Conservation (phyloP, 1,140 invertebrate species). For the Drosophila arawakana region DNA sequence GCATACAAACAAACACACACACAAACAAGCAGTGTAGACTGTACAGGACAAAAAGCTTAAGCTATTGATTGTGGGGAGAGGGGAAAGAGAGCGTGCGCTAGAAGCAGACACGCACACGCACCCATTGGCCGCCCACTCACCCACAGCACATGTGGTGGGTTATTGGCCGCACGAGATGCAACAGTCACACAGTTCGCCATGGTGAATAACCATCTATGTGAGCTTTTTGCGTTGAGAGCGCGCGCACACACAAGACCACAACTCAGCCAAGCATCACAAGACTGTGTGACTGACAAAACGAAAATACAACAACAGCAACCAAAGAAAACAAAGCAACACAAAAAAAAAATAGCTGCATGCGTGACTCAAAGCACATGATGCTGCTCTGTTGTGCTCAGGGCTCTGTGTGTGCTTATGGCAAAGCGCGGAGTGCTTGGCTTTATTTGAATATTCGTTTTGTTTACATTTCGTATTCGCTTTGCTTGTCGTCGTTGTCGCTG, state of each 20-base stretch:
- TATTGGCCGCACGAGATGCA: constrained; percentile 60
- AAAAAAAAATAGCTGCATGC: constrained; percentile 40
- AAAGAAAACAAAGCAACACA: background rate
- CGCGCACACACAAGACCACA: constrained; percentile 2
- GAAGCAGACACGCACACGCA: background rate
- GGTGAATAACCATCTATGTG: constrained; percentile 34
- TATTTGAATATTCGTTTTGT: constrained; percentile 41
- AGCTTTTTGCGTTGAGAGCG: constrained; percentile 21
- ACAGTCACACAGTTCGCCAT: constrained; percentile 39
- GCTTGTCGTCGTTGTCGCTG: constrained; percentile 1
- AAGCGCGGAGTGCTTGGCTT: constrained; percentile 8
- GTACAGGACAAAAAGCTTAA: constrained; percentile 32
- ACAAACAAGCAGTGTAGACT: constrained; percentile 3
- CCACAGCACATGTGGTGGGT: constrained; percentile 46
- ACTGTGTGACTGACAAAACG: constrained; percentile 8
- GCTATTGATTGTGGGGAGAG: constrained; percentile 28
- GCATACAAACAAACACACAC: constrained; percentile 1
- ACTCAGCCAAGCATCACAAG: constrained; percentile 44
- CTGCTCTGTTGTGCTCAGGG: constrained; percentile 1
- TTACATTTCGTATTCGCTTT: constrained; percentile 32
- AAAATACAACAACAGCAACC: constrained; percentile 3
- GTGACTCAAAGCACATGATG: constrained; percentile 63
- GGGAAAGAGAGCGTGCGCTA: background rate
- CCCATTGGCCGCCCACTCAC: background rate
- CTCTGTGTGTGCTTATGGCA: constrained; percentile 1